Evolutionary conservation across 2,888 invertebrate genomes (phyloP), one percentile per base, ranked within the genome.

Genomic region (Eristalinus aeneus): DNA sequence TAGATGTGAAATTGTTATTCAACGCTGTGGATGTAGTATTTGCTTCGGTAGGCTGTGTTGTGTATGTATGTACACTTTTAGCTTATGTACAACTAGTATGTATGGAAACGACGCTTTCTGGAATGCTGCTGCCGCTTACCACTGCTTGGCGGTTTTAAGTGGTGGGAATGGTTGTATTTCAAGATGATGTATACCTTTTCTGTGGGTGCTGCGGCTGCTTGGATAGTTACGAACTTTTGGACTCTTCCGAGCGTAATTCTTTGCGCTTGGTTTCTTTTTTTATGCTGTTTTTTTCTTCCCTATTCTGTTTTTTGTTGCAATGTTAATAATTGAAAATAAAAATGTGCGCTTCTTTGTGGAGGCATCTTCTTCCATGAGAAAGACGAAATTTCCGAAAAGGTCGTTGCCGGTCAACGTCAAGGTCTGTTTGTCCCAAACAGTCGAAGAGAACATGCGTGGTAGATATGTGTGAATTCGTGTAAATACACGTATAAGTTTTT

Each of bases 391-490:
- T 3, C 61, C 34, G 32, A 68, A 82, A 79, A 85, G 84, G 80
- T 85, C 84, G 84, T 85, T 80, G 65, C 84, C 84, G 84, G 84
- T 85, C 80, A 85, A 72, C 84, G 67, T 85, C 85, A 81, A 85
- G 85, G 85, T 85, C 85, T 85, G 80, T 76, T 85, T 76, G 81
- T n/a, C 64, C 53, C 71, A 75, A 84, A 27, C 32, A 74, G 23
- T 23, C 22, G 53, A 36, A 69, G 46, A 67, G 20, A 60, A 34
- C 58, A 53, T n/a, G 46, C 46, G 46, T 46, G 46, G 16, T 46
- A 16, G 46, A 16, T 46, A 46, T 46, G 46, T 46, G 16, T 12
- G 8, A 46, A 11, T 74, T 23, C 54, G 22, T 56, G 56, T 56
- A 46, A 46, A 46, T 46, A 46, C 16, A 46, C 46, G 46, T 46